A percentile compares a stretch with the other conserved stretches of the same genome.
Evolutionary conservation across 2,888 invertebrate species (phyloP).

Genomic region (Drosophila mulleri): DNA sequence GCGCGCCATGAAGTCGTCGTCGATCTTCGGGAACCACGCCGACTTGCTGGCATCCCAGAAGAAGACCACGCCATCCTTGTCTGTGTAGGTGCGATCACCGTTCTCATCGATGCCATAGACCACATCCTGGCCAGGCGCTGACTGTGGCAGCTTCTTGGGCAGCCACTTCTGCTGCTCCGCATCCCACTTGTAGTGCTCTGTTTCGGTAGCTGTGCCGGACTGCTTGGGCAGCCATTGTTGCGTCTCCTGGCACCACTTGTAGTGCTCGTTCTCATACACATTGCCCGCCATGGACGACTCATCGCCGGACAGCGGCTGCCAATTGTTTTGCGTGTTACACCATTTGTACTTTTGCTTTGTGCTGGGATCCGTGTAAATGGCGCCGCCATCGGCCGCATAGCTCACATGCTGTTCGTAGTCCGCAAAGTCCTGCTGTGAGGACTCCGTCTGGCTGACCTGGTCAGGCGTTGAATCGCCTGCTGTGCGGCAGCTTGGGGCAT

Average conservation of each 20-base stretch:
- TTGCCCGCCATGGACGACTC: constrained; percentile 83
- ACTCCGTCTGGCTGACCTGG: constrained; percentile 14
- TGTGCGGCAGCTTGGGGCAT: constrained; percentile 12
- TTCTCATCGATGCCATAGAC: constrained; percentile 91
- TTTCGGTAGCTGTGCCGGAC: constrained; percentile 70
- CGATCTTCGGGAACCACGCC: constrained; percentile 98
- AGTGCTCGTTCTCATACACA: constrained; percentile 84
- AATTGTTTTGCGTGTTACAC: constrained; percentile 86
- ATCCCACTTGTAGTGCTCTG: constrained; percentile 87
- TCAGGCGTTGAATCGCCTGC: constrained; percentile 25
- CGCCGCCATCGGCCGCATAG: constrained; percentile 88
- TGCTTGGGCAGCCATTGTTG: constrained; percentile 86
- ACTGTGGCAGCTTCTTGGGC: constrained; percentile 58
- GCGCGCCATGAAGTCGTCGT: constrained; percentile 97
- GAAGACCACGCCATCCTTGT: constrained; percentile 94
- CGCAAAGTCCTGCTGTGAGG: constrained; percentile 62
- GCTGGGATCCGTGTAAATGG: constrained; percentile 91
- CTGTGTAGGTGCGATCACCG: constrained; percentile 92
- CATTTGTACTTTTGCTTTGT: constrained; percentile 89
- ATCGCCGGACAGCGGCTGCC: constrained; percentile 84
- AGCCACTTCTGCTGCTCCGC: constrained; percentile 88
- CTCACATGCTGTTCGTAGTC: constrained; percentile 87
- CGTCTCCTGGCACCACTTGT: constrained; percentile 83
- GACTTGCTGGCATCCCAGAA: constrained; percentile 96
- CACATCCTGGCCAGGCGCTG: constrained; percentile 56